Evolutionary conservation across 2,797 vertebrate species (phyloP), one percentile per base, ranked within the genome.

Genomic region (Melanotaenia nigrans): DNA sequence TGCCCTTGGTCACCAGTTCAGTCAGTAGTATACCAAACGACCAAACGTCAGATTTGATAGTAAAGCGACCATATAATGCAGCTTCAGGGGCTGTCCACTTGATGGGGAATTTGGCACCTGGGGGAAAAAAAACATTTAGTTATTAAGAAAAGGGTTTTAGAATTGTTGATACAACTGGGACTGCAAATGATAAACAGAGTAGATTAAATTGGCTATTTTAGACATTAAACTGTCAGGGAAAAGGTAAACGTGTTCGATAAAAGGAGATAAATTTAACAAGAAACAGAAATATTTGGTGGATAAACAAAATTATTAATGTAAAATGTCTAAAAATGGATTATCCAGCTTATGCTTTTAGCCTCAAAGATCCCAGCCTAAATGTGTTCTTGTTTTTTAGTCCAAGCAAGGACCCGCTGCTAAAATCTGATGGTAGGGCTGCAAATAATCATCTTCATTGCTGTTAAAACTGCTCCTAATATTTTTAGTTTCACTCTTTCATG

Each of bases 41-140:
- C 97, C 97, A 99, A 0, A 95, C 97, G 32, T 99, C 98, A 0
- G 98, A 99, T 91, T 99, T 99, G 92, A 99, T 99, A 49, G 97
- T 97, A 88, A 99, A 99, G 86, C 97, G 96, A 59, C 97, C 97
- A 42, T 97, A 99, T 28, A 98, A 83, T 0, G 97, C 97, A 24
- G 97, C 97, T 85, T 99, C 97, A 1, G 97, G 97, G 65, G 97
- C 97, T 0, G 97, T 99, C 97, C 97, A 99, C 87, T 99, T 99
- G 90, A 99, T 98, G 74, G 97, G 97, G 87, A 99, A 99, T 90
- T 99, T 99, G 84, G 97, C 97, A 87, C 97, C 97, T 99, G 85
- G 25, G 82, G n/a, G 32, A 25, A 53, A 30, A 32, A 32, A 22
- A 3, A 32, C 14, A 42, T 45, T 24, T 10, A 6, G 56, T 61